A percentile compares a stretch with the other conserved stretches of the same genome.
phyloP scores from a whole-genome alignment of 1,140 invertebrate species.

The Leguminivora glycinivorella region DNA sequence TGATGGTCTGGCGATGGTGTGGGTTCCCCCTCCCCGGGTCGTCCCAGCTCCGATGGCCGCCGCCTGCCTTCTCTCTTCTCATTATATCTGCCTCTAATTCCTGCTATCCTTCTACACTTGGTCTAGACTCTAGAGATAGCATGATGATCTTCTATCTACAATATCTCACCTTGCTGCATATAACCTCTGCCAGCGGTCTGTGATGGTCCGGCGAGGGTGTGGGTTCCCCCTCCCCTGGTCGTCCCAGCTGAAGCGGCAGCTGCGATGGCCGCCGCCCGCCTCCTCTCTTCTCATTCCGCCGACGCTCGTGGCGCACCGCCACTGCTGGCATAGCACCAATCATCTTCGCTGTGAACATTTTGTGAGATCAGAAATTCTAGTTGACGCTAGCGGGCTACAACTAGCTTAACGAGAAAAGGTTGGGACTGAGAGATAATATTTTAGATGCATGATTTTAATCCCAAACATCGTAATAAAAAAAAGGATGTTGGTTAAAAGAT shows the following conservation, averaged over 20 bases:
- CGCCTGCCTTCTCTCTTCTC: too few relatives aligned
- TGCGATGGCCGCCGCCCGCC: slow-evolving; percentile 82
- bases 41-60: slow-evolving; percentile 83
- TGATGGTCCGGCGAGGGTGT: slow-evolving; percentile 80
- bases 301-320: slow-evolving; percentile 88
- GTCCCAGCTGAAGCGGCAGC: slow-evolving; percentile 82
- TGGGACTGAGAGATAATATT: too few relatives aligned
- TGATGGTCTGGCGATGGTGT: slow-evolving; percentile 79
- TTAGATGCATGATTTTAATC: too few relatives aligned
- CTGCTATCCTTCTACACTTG: too few relatives aligned
- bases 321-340: slow-evolving; percentile 93
- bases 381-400: background rate
- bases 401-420: slow-evolving; percentile 2
- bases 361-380: background rate
- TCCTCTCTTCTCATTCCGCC: slow-evolving; percentile 85
- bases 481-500: too few relatives aligned
- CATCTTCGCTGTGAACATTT: slow-evolving; percentile 80
- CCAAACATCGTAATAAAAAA: too few relatives aligned
- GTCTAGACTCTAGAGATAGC: too few relatives aligned
- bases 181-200: slow-evolving; percentile 82
- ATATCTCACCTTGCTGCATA: slow-evolving; percentile 84
- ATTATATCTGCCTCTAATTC: too few relatives aligned
- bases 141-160: slow-evolving; percentile 80
- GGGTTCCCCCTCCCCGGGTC: slow-evolving; percentile 80
- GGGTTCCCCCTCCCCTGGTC: slow-evolving; percentile 80